Percentiles rank a stretch among this genome's conserved stretches.
Conservation (phyloP, 1,140 invertebrate genomes). For the Vollenhovia emeryi region DNA sequence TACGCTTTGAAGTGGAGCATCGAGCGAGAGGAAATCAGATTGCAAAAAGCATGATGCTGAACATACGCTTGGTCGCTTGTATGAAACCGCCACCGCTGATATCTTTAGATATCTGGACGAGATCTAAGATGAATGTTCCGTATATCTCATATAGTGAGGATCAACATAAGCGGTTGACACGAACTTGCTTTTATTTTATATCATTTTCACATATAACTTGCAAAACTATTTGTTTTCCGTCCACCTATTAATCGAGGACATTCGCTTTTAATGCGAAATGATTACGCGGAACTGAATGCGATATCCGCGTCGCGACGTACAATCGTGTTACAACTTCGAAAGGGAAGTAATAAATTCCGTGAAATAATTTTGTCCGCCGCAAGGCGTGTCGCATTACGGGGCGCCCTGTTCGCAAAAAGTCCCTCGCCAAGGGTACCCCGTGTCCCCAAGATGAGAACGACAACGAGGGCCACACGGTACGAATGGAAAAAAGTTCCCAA, state of each 20-base stretch:
- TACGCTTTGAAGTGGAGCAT: slow-evolving; percentile 55
- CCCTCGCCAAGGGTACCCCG: neutral
- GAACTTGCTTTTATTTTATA: neutral
- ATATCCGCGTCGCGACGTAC: neutral
- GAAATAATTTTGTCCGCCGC: slow-evolving; percentile 38
- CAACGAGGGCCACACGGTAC: slow-evolving; percentile 28
- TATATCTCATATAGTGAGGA: neutral
- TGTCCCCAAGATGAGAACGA: slow-evolving; percentile 1
- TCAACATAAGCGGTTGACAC: neutral
- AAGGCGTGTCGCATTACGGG: neutral
- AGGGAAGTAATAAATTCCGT: neutral
- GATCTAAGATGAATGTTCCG: slow-evolving; percentile 4
- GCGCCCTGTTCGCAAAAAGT: slow-evolving; percentile 27
- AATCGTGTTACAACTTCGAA: neutral
- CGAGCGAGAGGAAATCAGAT: slow-evolving; percentile 60
- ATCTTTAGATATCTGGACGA: neutral
- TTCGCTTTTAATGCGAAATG: neutral
- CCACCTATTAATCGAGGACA: neutral
- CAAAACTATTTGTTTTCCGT: neutral
- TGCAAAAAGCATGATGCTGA: slow-evolving; percentile 48
- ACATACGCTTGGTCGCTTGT: neutral
- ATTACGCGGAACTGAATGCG: neutral
- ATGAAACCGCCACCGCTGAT: neutral
- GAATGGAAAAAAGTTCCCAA: slow-evolving; percentile 52
- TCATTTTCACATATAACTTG: neutral